These are phyloP conservation scores for Coranthus polyacanthus DNA, from an alignment of 2,797 vertebrate genomes.

Conservation along the genomic window DNA sequence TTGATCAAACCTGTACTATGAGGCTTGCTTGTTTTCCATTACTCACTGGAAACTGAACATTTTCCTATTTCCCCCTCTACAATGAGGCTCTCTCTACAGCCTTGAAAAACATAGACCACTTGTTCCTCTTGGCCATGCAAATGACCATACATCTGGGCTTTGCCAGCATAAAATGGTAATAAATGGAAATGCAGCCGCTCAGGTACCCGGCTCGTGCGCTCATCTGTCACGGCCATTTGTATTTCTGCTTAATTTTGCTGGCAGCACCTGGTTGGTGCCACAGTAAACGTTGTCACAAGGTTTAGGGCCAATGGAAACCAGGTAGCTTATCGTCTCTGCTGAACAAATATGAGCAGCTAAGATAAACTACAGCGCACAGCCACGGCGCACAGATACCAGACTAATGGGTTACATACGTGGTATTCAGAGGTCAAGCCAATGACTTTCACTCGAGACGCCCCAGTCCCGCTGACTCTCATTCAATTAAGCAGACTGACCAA, in stretches of 20 bases:
- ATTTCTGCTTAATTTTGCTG: conserved; percentile 30
- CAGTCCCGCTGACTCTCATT: conserved; percentile 76
- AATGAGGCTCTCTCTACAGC: conserved; percentile 67
- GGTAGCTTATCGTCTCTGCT: conserved; percentile 62
- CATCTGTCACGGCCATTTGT: conserved; percentile 30
- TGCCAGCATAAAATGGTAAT: conserved; percentile 65
- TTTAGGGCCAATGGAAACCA: conserved; percentile 46
- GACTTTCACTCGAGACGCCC: conserved; percentile 79
- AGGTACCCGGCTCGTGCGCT: conserved; percentile 35
- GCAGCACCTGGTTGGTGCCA: conserved; percentile 48
- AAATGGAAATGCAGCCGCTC: conserved; percentile 70
- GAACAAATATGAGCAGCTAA: conserved; percentile 62
- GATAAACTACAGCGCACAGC: conserved; percentile 55
- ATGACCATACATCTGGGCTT: conserved; percentile 51
- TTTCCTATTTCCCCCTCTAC: conserved; percentile 52
- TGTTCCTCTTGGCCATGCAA: conserved; percentile 75
- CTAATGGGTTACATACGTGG: conserved; percentile 74
- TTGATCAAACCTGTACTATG: conserved; percentile 57
- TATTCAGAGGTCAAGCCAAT: conserved; percentile 80
- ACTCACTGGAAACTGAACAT: conserved; percentile 65
- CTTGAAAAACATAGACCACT: conserved; percentile 71
- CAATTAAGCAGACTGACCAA: conserved; percentile 77
- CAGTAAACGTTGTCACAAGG: conserved; percentile 37
- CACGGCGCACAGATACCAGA: conserved; percentile 62
- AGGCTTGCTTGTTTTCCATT: conserved; percentile 67